These are phyloP conservation scores for Strigamia crassipes DNA, from an alignment of 2,888 invertebrate species.

Conservation along the genomic window DNA sequence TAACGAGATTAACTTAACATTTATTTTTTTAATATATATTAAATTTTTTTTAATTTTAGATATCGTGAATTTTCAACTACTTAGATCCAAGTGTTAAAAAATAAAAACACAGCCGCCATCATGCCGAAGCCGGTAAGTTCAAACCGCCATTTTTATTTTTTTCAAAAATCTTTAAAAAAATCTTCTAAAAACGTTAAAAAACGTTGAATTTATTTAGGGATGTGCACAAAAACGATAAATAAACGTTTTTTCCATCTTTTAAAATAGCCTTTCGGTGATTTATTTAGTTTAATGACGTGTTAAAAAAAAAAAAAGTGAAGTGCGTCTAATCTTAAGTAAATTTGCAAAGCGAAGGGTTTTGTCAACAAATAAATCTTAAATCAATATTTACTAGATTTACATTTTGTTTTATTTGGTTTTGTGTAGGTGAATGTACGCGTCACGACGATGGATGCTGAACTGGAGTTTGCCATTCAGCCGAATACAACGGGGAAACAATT, in stretches of 20 bases:
- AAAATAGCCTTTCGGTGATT: not conserved
- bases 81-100: too few species aligned
- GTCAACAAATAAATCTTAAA: not conserved
- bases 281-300: not conserved
- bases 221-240: not conserved
- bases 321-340: too few species aligned
- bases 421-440: conserved; percentile 97
- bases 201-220: not conserved
- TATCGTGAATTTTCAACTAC: not conserved
- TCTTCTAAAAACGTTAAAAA: not conserved
- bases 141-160: not conserved
- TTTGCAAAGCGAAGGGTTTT: not conserved
- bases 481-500: conserved; percentile 99
- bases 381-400: not conserved
- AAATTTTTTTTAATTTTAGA: not conserved
- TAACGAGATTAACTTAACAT: not conserved
- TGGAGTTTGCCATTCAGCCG: conserved; percentile 99
- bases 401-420: conserved; percentile 48
- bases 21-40: too few species aligned
- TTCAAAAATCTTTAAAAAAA: not conserved
- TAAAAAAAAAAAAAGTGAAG: not conserved
- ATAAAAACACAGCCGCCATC: not conserved
- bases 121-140: conserved; percentile 4
- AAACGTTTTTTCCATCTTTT: not conserved
- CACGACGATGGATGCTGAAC: conserved; percentile 99